Evolutionary conservation across 2,888 invertebrate genomes (phyloP).

Genomic region (Drosophila crucigera): DNA sequence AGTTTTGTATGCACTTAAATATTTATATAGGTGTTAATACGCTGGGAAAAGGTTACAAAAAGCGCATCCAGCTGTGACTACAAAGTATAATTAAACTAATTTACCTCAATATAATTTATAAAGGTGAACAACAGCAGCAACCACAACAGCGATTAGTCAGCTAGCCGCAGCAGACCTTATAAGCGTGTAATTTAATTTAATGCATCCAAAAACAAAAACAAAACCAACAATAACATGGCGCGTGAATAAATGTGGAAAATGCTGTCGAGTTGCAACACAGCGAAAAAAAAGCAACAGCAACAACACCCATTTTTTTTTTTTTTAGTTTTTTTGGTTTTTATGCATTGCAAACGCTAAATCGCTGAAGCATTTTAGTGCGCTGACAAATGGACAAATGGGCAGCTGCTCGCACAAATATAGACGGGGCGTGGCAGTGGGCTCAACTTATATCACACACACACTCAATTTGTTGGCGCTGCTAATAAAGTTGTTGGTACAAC

Average conservation of each 20-base stretch:
- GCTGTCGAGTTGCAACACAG: slow-evolving; percentile 50
- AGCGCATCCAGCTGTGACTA: slow-evolving; percentile 1
- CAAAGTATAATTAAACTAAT: slow-evolving; percentile 71
- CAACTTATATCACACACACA: slow-evolving; percentile 49
- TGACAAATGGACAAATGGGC: slow-evolving; percentile 29
- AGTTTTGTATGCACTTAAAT: slow-evolving; percentile 29
- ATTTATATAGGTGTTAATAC: slow-evolving; percentile 28
- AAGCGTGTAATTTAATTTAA: slow-evolving; percentile 69
- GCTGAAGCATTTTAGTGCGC: slow-evolving; percentile 41
- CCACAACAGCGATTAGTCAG: slow-evolving; percentile 45
- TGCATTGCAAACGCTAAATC: slow-evolving; percentile 53
- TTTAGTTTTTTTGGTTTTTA: slow-evolving; percentile 38
- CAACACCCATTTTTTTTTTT: slow-evolving; percentile 20
- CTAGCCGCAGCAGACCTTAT: slow-evolving; percentile 45
- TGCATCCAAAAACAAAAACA: slow-evolving; percentile 36
- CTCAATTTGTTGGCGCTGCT: slow-evolving; percentile 63
- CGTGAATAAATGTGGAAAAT: slow-evolving; percentile 66
- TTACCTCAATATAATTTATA: slow-evolving; percentile 60
- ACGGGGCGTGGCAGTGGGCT: slow-evolving; percentile 39
- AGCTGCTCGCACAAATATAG: slow-evolving; percentile 20
- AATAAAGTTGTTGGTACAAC: slow-evolving; percentile 72
- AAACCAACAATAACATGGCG: slow-evolving; percentile 33
- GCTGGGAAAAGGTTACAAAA: slow-evolving; percentile 26
- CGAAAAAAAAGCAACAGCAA: slow-evolving; percentile 23
- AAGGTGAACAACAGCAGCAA: slow-evolving; percentile 35